Conservation (phyloP, 2,797 vertebrate species). For the Neopelma chrysocephalum region DNA sequence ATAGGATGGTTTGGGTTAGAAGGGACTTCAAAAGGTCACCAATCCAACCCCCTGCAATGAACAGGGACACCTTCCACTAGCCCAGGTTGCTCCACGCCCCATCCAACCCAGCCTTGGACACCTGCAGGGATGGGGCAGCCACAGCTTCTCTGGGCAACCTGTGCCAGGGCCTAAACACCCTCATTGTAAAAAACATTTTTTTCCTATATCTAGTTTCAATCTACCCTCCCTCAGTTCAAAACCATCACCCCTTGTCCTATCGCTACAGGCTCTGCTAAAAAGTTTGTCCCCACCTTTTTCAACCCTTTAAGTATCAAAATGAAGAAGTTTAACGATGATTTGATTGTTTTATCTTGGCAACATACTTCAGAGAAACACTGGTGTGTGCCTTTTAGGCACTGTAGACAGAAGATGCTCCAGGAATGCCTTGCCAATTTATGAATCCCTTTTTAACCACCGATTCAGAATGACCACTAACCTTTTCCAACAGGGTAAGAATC, state of each 20-base stretch:
- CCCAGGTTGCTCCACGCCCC: neutral
- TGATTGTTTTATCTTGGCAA: neutral
- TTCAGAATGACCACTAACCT: neutral
- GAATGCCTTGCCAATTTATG: neutral
- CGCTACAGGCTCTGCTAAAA: neutral
- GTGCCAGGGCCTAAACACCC: neutral
- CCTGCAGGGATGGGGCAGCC: neutral
- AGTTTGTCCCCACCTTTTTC: neutral
- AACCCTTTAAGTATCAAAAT: neutral
- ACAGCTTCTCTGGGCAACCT: neutral
- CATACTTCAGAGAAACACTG: neutral
- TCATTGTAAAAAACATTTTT: accelerated
- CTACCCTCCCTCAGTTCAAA: neutral
- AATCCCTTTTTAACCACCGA: neutral
- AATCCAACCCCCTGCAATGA: accelerated
- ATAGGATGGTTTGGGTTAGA: neutral
- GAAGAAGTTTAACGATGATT: neutral
- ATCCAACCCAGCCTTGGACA: accelerated
- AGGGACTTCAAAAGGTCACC: neutral
- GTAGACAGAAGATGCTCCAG: neutral
- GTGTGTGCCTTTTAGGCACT: accelerated
- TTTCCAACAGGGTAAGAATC: neutral
- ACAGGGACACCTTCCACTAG: neutral
- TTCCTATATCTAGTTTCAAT: neutral
- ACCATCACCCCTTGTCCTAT: neutral